Evolutionary conservation across 2,797 vertebrate species (phyloP), one percentile per base, ranked within the genome.

Genomic region (Sebastes matsubarae): DNA sequence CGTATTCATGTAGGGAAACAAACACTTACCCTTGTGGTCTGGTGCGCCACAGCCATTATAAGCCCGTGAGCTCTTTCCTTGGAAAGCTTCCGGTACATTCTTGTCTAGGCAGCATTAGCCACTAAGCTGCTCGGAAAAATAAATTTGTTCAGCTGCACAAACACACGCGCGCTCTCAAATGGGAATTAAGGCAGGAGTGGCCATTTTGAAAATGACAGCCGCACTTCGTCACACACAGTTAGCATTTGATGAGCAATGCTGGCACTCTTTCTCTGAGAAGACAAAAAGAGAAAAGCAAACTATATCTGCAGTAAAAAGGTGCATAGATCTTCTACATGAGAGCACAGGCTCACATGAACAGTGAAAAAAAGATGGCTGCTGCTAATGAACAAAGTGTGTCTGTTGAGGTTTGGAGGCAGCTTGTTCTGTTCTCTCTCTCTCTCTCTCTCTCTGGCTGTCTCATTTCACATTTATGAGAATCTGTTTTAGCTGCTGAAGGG

Each of bases 381-480:
- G 72, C 80, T 81, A 67, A 82, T 83, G 79, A 86, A 81, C 69
- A 77, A 81, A 80, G 80, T 80, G 66, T 75, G 46, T 75, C 36
- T 70, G 57, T 58, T 79, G 75, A 46, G 52, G 38, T 78, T 86
- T 52, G 27, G 57, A 63, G 58, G 46, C 72, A 75, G 75, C 79
- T 78, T 84, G 61, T 66, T 81, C 85, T 76, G 32, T 87, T 77
- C 81, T 84, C 75, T 27, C 54, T 27, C 58, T 30, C 64, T 72
- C 46, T 59, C 38, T 27, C 58, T 27, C 58, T 30, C 68, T 71
- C 46, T 60, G 36, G 24, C 63, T 76, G 81, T 81, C 84, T 88
- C 81, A 85, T 90, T 85, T 81, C 63, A 77, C 81, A 92, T 93
- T 89, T 71, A 94, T 92, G 83, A 90, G 89, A 84, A 82, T 86